Conservation (phyloP, 2,797 vertebrate genomes). For the Momotus momota region DNA sequence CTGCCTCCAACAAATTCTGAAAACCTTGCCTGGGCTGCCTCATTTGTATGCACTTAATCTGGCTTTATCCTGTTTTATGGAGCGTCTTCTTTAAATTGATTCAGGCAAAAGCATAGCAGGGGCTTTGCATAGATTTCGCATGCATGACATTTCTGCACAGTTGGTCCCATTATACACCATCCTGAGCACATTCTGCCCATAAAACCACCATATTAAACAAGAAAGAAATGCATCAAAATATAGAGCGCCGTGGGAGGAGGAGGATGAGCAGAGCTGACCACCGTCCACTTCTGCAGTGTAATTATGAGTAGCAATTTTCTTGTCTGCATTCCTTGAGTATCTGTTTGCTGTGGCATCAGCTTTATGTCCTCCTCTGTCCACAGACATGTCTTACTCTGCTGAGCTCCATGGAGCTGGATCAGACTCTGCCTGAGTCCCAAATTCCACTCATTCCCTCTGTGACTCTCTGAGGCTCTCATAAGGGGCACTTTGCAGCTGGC, state of each 20-base stretch:
- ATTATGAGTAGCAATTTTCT: not conserved
- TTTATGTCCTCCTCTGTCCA: not conserved
- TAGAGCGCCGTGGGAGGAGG: not conserved
- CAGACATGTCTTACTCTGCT: not conserved
- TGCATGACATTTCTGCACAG: conserved; percentile 78
- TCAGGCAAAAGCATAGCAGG: conserved; percentile 67
- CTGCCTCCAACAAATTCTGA: conserved; percentile 54
- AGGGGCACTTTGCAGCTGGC: rapidly evolving
- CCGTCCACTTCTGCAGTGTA: not conserved
- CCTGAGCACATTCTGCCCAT: conserved; percentile 59
- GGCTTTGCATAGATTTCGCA: conserved; percentile 76
- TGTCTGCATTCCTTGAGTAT: not conserved
- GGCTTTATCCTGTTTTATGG: conserved; percentile 77
- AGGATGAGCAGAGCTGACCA: not conserved
- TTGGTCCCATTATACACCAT: conserved; percentile 73
- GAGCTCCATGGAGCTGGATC: not conserved
- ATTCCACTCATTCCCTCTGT: not conserved
- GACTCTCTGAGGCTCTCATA: not conserved
- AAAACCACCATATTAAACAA: conserved; percentile 48
- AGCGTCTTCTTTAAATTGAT: conserved; percentile 74
- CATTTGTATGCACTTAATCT: conserved; percentile 78
- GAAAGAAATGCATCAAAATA: conserved; percentile 12
- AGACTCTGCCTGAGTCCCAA: not conserved
- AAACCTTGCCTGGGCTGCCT: conserved; percentile 62
- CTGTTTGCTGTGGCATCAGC: not conserved